A percentile compares a stretch with the other conserved stretches of the same genome.
phyloP scores from a whole-genome alignment of 2,888 invertebrate genomes.

The Acleris emargana region DNA sequence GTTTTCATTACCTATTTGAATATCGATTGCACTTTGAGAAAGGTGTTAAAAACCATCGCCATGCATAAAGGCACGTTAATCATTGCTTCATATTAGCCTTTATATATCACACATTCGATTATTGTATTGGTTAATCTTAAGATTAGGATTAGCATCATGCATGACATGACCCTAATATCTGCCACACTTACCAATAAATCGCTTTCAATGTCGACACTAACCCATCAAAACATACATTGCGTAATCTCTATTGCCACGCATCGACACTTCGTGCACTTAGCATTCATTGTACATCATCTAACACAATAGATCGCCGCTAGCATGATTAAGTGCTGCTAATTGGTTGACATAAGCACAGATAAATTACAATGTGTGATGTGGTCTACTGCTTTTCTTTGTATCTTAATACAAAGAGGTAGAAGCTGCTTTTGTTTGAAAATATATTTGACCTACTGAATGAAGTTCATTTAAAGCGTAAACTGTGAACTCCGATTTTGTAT shows the following conservation, averaged over 20 bases:
- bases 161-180: background rate
- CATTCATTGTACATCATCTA: slow-evolving; percentile 55
- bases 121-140: background rate
- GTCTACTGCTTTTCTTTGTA: background rate
- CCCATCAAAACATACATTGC: slow-evolving; percentile 53
- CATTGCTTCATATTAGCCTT: no score
- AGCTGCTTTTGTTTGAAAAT: background rate
- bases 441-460: background rate
- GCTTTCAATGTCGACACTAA: slow-evolving; percentile 37
- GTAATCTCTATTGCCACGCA: slow-evolving; percentile 48
- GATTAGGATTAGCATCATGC: background rate
- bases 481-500: background rate
- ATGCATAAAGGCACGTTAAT: no score
- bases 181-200: background rate
- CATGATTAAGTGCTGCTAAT: slow-evolving; percentile 48
- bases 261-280: slow-evolving; percentile 57
- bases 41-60: no score
- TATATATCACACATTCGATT: background rate
- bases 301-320: slow-evolving; percentile 40
- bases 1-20: no score
- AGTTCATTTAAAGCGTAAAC: slow-evolving; percentile 1
- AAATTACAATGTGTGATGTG: slow-evolving; percentile 2
- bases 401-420: background rate
- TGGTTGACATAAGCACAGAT: slow-evolving; percentile 15
- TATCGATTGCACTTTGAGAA: no score